Evolutionary conservation across 2,888 invertebrate species (phyloP), one percentile per base, ranked within the genome.

Genomic region (Calliopum simillimum): DNA sequence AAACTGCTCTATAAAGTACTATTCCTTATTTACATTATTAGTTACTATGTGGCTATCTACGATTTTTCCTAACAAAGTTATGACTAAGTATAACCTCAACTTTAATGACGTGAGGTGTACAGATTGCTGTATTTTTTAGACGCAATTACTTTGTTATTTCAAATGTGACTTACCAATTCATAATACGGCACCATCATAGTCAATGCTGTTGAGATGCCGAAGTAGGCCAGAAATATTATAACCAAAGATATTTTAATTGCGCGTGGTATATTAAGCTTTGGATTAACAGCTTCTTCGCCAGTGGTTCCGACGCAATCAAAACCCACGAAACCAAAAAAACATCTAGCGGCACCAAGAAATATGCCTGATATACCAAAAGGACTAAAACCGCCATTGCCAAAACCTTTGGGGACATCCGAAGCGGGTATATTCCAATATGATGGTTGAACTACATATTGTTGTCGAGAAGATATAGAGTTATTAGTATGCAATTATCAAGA

Each of bases 131-230:
- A n/a, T n/a, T n/a, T n/a, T n/a, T n/a, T n/a, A n/a, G n/a, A n/a
- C n/a, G n/a, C n/a, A n/a, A n/a, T n/a, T n/a, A n/a, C n/a, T n/a
- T n/a, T n/a, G n/a, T n/a, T n/a, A n/a, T n/a, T n/a, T n/a, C n/a
- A n/a, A n/a, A 8, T n/a, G n/a, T n/a, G n/a, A n/a, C 73, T 81
- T 76, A 94, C 94, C 89, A 95, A 95, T 47, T 89, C 86, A 82
- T 93, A 97, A 85, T 96, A 98, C 4, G 98, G 98, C 89, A 93
- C 90, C 94, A 98, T 96, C 91, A 99, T 92, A 0, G 98, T 98
- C 68, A 98, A 86, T 0, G 98, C 94, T 0, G 94, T 92, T 0
- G 98, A 95, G 55, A 98, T 92, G 23, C 95, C 93, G 85, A 97
- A 96, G 87, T 98, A 99, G 0, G 96, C 92, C 8, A 92, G 80